Evolutionary conservation across 1,140 invertebrate species (phyloP).

Genomic region (Drosophila ananassae): DNA sequence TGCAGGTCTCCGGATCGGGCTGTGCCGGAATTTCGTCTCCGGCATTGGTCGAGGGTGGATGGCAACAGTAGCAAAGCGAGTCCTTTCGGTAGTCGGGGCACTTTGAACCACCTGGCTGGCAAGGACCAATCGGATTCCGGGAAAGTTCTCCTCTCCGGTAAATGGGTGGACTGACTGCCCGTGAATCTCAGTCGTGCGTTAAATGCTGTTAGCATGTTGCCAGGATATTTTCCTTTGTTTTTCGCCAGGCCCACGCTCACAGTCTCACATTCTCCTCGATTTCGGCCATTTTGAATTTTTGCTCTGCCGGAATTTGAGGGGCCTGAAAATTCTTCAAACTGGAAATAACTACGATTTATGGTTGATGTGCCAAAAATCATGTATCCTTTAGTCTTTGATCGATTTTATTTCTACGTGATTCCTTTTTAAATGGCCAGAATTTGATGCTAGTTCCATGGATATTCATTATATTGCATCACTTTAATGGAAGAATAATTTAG

Average conservation of each 20-base stretch:
- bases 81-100: constrained; percentile 19
- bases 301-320: constrained; percentile 35
- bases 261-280: constrained; percentile 29
- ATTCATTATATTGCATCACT: not conserved
- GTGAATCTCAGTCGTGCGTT: constrained; percentile 73
- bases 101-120: constrained; percentile 48
- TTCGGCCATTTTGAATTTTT: constrained; percentile 83
- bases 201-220: constrained; percentile 79
- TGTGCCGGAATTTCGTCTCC: constrained; percentile 62
- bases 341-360: constrained; percentile 43
- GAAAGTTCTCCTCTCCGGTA: constrained; percentile 3
- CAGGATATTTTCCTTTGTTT: constrained; percentile 65
- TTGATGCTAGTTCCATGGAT: not conserved
- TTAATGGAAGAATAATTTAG: not conserved
- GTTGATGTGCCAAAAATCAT: not conserved
- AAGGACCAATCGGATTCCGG: constrained; percentile 56
- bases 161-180: constrained; percentile 29
- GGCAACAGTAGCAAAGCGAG: constrained; percentile 64
- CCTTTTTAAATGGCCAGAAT: not conserved
- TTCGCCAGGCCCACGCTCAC: constrained; percentile 14
- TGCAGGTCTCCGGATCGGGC: constrained; percentile 29
- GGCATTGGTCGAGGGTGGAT: constrained; percentile 73
- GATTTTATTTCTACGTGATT: constrained; percentile 30
- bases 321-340: constrained; percentile 17
- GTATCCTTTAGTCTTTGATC: constrained; percentile 15